These are phyloP conservation scores for Sciurus niger DNA, from an alignment of 2,113 vertebrate species.

Conservation along the genomic window DNA sequence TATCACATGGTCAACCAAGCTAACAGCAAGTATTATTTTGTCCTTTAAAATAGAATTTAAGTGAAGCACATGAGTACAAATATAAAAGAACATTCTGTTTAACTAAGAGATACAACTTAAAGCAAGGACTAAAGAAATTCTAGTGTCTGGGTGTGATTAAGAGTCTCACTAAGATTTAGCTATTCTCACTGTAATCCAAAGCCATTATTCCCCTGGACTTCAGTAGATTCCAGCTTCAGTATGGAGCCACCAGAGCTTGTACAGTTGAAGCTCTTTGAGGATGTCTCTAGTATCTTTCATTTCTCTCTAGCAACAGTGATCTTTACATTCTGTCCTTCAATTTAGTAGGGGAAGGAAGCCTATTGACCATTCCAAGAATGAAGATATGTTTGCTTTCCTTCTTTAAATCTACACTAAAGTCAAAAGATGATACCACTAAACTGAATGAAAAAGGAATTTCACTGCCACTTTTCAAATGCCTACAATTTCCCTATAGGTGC, in stretches of 20 bases:
- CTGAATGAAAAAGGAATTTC: background rate
- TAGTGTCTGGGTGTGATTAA: background rate
- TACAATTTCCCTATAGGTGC: background rate
- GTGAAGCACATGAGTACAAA: background rate
- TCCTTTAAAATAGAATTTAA: slow-evolving; percentile 38
- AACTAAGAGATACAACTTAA: background rate
- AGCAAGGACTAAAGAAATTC: background rate
- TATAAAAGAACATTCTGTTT: slow-evolving; percentile 29
- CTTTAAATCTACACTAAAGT: background rate
- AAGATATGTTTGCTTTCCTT: slow-evolving; percentile 30
- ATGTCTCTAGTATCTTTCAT: background rate
- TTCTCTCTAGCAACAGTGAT: background rate
- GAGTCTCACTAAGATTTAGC: background rate
- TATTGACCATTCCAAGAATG: background rate
- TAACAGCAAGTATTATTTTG: slow-evolving; percentile 11
- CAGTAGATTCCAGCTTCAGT: background rate
- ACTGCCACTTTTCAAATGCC: background rate
- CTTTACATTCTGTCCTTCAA: background rate
- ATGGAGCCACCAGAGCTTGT: background rate
- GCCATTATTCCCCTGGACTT: background rate
- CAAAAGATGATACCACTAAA: background rate
- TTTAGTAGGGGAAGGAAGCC: background rate
- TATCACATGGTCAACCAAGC: background rate
- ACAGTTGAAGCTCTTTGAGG: background rate
- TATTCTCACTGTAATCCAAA: background rate